Conservation (phyloP, 2,797 vertebrate genomes). For the Atherinosoma microstoma region DNA sequence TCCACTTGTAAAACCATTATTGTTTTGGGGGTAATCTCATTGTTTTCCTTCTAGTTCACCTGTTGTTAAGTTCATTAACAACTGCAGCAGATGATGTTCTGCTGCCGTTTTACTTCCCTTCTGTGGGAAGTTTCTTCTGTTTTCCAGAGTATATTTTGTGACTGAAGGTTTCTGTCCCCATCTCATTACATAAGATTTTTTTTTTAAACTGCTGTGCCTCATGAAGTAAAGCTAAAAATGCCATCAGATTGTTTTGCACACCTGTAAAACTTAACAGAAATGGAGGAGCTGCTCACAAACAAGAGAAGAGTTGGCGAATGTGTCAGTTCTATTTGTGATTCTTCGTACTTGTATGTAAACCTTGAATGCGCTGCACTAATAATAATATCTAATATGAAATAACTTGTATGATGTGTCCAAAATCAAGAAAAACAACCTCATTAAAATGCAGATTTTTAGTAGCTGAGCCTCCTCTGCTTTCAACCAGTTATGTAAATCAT, state of each 20-base stretch:
- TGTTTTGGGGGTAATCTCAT: too few relatives aligned
- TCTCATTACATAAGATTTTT: not conserved
- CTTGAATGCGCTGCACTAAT: too few relatives aligned
- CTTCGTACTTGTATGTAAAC: too few relatives aligned
- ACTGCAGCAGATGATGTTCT: too few relatives aligned
- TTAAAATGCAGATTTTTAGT: constrained; percentile 18
- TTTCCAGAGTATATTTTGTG: too few relatives aligned
- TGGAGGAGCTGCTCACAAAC: not conserved
- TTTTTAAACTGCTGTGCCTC: not conserved
- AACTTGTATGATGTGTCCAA: not conserved
- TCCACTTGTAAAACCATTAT: too few relatives aligned
- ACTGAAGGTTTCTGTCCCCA: not conserved
- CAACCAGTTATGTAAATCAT: constrained; percentile 32
- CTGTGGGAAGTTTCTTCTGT: too few relatives aligned
- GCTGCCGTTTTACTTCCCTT: too few relatives aligned
- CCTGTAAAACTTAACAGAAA: not conserved
- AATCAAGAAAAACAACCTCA: not conserved
- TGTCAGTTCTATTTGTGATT: not conserved
- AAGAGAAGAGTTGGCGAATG: not conserved
- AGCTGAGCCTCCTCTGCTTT: constrained; percentile 2
- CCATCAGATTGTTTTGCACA: not conserved
- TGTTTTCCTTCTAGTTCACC: too few relatives aligned
- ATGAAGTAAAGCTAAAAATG: constrained; percentile 6
- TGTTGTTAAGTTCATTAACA: too few relatives aligned
- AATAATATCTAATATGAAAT: not conserved